Base-by-base conservation (phyloP, 1,140 invertebrate species). In the Wiebesia pumilae region DNA sequence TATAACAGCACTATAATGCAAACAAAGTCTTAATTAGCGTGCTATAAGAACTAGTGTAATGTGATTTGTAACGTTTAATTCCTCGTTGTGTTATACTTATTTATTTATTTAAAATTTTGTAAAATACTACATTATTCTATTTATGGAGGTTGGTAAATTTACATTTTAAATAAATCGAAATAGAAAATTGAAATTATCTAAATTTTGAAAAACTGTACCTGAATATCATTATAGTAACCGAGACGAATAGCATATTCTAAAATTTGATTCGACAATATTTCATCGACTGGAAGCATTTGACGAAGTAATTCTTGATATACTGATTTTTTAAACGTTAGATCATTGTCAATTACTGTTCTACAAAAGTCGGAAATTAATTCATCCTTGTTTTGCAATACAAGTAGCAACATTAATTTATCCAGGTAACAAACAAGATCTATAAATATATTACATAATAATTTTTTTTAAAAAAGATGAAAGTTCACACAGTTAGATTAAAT, bases 231-330 rank as follows among this genome's bases (percentile, higher is more conserved):
- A 54, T 92, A 92, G 62, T 89, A 51, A 16, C 90, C 90, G 47
- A 92, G 83, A n/a, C 24, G 24, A 80, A 88, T 84, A 24, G 89
- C 90, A 80, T 88, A 90, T 40, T 89, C 84, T 81, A 90, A 89
- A 24, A 93, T 69, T 21, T 89, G 87, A 87, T 87, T 88, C 2
- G 90, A 81, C 35, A 91, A 78, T 67, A 43, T 24, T 43, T 85
- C 35, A 81, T 93, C 81, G 10, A 35, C 40, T 12, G 88, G 62
- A 83, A 91, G 84, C 67, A 92, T 33, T 33, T 62, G 65, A 67
- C 71, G 40, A 38, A 91, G 86, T 9, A 91, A 9, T 51, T 88
- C 85, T 83, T 90, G 87, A 75, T 88, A 89, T 10, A 87, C 89
- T 78, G 21, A 38, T 65, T 65, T 51, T 51, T 62, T 58, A 40